These are phyloP conservation scores for Nomada fabriciana DNA, from an alignment of 2,888 invertebrate species.

Conservation along the genomic window DNA sequence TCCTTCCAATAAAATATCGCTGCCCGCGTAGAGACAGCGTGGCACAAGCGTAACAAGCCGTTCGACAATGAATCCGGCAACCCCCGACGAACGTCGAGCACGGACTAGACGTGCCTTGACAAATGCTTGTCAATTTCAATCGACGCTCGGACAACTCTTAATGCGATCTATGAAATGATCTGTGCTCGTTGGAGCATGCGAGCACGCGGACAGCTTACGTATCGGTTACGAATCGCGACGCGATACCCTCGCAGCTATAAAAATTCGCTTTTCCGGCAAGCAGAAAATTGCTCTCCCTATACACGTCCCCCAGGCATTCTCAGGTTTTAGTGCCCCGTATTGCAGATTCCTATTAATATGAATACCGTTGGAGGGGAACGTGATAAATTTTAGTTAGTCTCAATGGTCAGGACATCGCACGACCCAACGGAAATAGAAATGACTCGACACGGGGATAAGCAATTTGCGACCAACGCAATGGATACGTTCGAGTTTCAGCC, in stretches of 20 bases:
- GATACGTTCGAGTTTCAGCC: constrained; percentile 9
- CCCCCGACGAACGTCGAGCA: constrained; percentile 53
- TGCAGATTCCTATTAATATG: background rate
- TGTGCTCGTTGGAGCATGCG: constrained; percentile 12
- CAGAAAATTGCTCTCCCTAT: background rate
- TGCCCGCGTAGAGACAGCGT: no score
- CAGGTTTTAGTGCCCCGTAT: background rate
- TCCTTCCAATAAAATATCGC: background rate
- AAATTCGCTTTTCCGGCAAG: constrained; percentile 24
- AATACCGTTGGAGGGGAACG: background rate
- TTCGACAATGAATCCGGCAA: constrained; percentile 25
- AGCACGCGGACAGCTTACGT: constrained; percentile 3
- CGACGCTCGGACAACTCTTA: constrained; percentile 67
- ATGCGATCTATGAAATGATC: constrained; percentile 58
- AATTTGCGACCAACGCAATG: background rate
- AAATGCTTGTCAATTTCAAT: constrained; percentile 75
- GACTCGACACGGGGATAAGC: background rate
- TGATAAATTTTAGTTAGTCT: background rate
- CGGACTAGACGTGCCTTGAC: constrained; percentile 68
- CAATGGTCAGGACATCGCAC: background rate
- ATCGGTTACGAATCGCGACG: constrained; percentile 4
- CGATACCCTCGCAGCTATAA: background rate
- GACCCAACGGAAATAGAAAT: background rate
- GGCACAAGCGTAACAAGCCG: background rate
- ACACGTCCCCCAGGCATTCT: background rate